Conservation (phyloP, 2,888 invertebrate genomes). For the Sympetrum striolatum region DNA sequence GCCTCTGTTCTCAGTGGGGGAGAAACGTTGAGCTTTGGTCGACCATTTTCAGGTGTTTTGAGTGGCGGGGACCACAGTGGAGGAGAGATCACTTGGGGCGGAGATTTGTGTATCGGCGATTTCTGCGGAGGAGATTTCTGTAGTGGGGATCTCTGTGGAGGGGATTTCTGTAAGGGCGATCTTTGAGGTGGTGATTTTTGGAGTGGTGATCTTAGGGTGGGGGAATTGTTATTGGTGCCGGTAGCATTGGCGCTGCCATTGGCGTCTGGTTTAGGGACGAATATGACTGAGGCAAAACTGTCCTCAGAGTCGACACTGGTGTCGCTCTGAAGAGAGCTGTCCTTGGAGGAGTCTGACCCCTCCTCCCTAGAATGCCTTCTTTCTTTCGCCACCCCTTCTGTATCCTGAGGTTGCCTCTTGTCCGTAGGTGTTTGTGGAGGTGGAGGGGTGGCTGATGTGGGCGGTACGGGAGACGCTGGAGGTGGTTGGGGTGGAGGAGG, state of each 20-base stretch:
- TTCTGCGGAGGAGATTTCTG: conserved; percentile 51
- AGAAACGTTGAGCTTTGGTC: not conserved
- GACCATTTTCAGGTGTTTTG: not conserved
- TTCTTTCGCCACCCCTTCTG: conserved; percentile 59
- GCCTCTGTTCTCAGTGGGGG: not conserved
- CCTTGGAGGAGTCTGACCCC: conserved; percentile 68
- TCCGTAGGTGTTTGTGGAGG: conserved; percentile 50
- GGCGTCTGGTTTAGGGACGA: conserved; percentile 75
- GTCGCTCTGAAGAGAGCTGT: conserved; percentile 86
- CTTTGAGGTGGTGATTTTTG: conserved; percentile 53
- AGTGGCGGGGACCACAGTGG: conserved; percentile 10
- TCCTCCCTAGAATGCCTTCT: conserved; percentile 84
- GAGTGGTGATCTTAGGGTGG: conserved; percentile 55
- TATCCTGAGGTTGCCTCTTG: conserved; percentile 35
- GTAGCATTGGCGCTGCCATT: conserved; percentile 50
- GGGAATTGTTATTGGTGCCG: conserved; percentile 48
- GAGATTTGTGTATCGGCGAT: conserved; percentile 49
- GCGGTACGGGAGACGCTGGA: conserved; percentile 46
- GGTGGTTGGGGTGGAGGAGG: conserved; percentile 44
- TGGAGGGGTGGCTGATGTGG: conserved; percentile 46
- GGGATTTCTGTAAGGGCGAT: conserved; percentile 48
- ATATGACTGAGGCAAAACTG: conserved; percentile 92
- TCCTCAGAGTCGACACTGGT: conserved; percentile 94
- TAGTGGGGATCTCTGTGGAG: conserved; percentile 19
- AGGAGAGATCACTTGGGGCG: conserved; percentile 1